A percentile compares a stretch with the other conserved stretches of the same genome.
Conservation (phyloP, 2,888 invertebrate species). For the Acleris emargana region DNA sequence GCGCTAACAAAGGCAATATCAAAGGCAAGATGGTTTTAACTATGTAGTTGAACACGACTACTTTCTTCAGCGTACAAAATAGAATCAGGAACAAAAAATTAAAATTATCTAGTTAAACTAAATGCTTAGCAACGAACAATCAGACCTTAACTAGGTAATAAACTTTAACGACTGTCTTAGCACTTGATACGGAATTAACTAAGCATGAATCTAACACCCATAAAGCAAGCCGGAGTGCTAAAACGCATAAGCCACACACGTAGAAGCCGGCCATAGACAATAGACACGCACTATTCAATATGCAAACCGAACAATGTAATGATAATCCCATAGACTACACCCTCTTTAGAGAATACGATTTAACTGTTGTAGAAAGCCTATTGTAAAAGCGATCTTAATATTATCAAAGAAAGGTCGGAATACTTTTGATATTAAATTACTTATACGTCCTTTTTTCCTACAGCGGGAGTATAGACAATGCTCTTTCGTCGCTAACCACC, state of each 20-base stretch:
- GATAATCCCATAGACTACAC: slow-evolving; percentile 68
- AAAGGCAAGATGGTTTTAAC: too few species aligned
- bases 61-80: too few species aligned
- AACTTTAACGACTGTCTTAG: slow-evolving; percentile 19
- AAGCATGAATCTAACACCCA: slow-evolving; percentile 36
- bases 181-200: slow-evolving; percentile 32
- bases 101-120: background rate
- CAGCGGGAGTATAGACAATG: slow-evolving; percentile 62
- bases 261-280: slow-evolving; percentile 68
- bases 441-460: too few species aligned
- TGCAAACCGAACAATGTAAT: slow-evolving; percentile 80
- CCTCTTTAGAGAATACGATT: too few species aligned
- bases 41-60: too few species aligned
- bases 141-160: slow-evolving; percentile 37
- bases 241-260: slow-evolving; percentile 69
- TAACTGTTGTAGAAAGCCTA: too few species aligned
- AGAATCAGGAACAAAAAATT: too few species aligned
- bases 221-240: slow-evolving; percentile 34
- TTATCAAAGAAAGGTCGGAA: too few species aligned
- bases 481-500: slow-evolving; percentile 80
- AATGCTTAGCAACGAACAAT: slow-evolving; percentile 13
- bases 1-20: too few species aligned
- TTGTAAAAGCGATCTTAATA: too few species aligned
- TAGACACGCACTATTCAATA: slow-evolving; percentile 81
- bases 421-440: too few species aligned